Conservation (phyloP, 2,113 vertebrate species). For the Narcine bancroftii region DNA sequence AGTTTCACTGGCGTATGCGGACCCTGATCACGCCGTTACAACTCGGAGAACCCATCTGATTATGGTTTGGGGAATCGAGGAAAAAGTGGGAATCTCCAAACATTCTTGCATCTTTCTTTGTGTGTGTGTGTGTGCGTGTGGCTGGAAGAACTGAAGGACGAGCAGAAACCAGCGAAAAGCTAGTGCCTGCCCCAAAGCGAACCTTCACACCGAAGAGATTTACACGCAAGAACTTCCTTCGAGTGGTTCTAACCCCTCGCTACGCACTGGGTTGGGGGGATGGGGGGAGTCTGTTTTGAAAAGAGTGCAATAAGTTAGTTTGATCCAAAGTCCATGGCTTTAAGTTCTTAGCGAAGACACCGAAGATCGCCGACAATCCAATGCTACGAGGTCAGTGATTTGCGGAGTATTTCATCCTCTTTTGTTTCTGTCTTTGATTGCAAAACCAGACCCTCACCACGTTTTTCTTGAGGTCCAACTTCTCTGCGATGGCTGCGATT, state of each 20-base stretch:
- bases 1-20: neutral
- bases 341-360: constrained; percentile 31
- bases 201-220: neutral
- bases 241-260: neutral
- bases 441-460: constrained; percentile 92
- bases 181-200: neutral
- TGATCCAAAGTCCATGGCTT: constrained; percentile 26
- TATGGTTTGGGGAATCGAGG: neutral
- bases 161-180: neutral
- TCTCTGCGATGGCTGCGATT: constrained; percentile 83
- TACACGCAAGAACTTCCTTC: neutral
- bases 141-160: neutral
- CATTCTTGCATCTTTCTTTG: neutral
- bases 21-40: neutral
- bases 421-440: constrained; percentile 89
- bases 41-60: neutral
- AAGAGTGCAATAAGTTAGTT: neutral
- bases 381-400: constrained; percentile 58
- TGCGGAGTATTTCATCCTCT: constrained; percentile 88
- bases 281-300: neutral
- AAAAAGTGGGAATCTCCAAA: no score
- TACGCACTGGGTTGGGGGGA: neutral
- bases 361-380: neutral
- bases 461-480: constrained; percentile 88
- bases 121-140: no score